Evolutionary conservation across 2,113 vertebrate species (phyloP).

Genomic region (Mellivora capensis): DNA sequence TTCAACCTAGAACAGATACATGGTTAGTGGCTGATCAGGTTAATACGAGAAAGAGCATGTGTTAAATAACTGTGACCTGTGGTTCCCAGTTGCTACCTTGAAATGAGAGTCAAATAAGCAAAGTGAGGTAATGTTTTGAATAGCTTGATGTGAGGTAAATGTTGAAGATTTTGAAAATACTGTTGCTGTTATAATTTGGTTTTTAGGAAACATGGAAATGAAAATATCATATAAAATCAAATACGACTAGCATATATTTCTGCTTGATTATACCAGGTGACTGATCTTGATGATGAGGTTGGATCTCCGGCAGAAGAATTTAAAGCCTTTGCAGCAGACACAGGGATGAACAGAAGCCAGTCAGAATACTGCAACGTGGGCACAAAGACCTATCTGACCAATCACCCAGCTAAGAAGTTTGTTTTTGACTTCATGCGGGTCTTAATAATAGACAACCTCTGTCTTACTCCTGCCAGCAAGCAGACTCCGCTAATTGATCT

Average conservation of each 20-base stretch:
- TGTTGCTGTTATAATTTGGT: background rate
- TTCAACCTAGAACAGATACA: background rate
- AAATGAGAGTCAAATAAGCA: background rate
- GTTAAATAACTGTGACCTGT: fast-evolving
- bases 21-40: background rate
- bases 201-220: background rate
- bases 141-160: background rate
- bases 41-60: background rate
- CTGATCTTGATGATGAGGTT: conserved; percentile 94
- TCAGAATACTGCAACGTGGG: conserved; percentile 99
- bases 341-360: conserved; percentile 98
- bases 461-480: conserved; percentile 95
- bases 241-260: background rate
- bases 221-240: background rate
- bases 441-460: conserved; percentile 98
- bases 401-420: conserved; percentile 98
- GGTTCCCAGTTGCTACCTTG: background rate
- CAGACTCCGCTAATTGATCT: conserved; percentile 96
- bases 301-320: conserved; percentile 97
- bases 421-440: conserved; percentile 99
- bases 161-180: background rate
- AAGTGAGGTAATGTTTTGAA: background rate
- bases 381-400: conserved; percentile 97
- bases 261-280: conserved; percentile 85
- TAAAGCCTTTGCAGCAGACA: conserved; percentile 93